phyloP scores from a whole-genome alignment of 1,140 invertebrate species.

The Pentalonia nigronervosa region DNA sequence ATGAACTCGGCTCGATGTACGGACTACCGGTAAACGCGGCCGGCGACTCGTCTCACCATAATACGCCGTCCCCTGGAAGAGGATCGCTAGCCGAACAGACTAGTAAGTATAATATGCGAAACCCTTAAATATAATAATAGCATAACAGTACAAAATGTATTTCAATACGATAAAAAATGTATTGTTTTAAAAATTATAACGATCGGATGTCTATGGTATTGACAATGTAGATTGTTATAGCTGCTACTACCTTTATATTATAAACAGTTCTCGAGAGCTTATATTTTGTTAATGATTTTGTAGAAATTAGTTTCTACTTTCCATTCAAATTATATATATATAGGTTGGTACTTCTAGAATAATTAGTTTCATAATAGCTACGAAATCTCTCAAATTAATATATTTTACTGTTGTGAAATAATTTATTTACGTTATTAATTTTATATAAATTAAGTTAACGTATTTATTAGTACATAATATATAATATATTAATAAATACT shows the following conservation, averaged over 20 bases:
- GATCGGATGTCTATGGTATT: not conserved
- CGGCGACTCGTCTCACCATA: slow-evolving; percentile 64
- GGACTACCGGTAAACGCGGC: slow-evolving; percentile 63
- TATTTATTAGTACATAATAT: not conserved
- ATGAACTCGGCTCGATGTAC: slow-evolving; percentile 79
- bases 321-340: not conserved
- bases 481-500: too few species aligned
- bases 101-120: slow-evolving; percentile 63
- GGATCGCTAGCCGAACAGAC: slow-evolving; percentile 70
- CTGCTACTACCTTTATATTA: not conserved
- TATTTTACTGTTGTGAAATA: not conserved
- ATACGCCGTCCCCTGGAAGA: slow-evolving; percentile 67
- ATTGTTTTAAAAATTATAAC: not conserved
- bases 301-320: not conserved
- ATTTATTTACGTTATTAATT: not conserved
- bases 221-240: not conserved
- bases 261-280: not conserved
- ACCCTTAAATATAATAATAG: not conserved
- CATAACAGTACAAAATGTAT: not conserved
- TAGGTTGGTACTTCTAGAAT: not conserved
- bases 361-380: not conserved
- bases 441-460: not conserved
- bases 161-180: not conserved
- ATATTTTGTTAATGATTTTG: not conserved
- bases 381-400: not conserved